Base-by-base conservation (phyloP, 2,113 vertebrate genomes). In the Cariama cristata region DNA sequence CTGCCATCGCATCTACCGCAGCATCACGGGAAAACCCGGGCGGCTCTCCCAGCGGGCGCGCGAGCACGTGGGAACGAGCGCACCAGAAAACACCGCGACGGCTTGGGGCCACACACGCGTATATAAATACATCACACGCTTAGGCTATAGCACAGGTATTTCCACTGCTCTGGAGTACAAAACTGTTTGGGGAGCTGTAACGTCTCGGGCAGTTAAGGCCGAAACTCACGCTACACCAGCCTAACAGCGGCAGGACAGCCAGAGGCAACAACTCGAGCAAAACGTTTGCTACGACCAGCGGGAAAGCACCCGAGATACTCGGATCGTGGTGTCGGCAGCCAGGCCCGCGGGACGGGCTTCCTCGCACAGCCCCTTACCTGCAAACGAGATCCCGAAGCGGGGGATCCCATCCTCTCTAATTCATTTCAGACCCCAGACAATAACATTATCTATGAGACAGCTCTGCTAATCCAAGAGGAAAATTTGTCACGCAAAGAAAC, bases 41-140 rank as follows among this genome's bases (percentile, higher is more conserved):
- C 17, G 32, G 75, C 72, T 53, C 58, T 66, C 35, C 14, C 56
- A 49, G 44, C 5, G 2, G 42, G 18, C 10, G 11, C 14, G n/a
- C 21, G 32, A 64, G 62, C 19, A 6, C 47, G 6, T 1, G 32
- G 45, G 9, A 47, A 28, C 15, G 4, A 28, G 30, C 2, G 5
- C 32, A 7, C 16, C 35, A 35, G 44, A 12, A 58, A 58, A 19
- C 26, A 19, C 13, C 23, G 2, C 3, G 8, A 21, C 49, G 47
- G 49, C 69, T 33, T 0, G 0, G 22, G 50, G 73, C 49, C 2
- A 2, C 4, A 21, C 49, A n/a, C 0, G 0, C 20, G 3, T 11
- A 33, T 28, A 3, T 8, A 33, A 35, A 68, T 6, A 59, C 6
- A 1, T 0, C 0, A 33, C 5, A 12, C 32, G 1, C 32, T n/a